These are phyloP conservation scores for Hemicordylus capensis DNA, from an alignment of 2,113 vertebrate genomes.

Conservation along the genomic window DNA sequence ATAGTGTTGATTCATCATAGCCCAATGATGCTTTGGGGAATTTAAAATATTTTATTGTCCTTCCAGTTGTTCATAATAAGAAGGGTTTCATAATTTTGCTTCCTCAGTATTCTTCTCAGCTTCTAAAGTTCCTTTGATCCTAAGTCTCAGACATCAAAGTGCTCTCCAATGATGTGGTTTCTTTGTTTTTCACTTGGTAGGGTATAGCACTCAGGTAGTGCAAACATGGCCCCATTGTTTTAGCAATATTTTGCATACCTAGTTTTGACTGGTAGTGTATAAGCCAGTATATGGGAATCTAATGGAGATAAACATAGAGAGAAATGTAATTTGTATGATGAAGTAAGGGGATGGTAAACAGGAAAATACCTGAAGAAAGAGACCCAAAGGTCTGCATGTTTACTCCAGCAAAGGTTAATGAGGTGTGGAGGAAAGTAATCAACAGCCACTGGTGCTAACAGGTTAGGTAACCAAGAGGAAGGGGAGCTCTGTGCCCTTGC, in stretches of 20 bases:
- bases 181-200: not conserved
- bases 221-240: not conserved
- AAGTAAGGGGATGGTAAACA: not conserved
- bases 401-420: not conserved
- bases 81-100: conserved; percentile 4
- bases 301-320: not conserved
- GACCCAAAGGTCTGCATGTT: not conserved
- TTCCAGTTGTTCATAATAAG: conserved; percentile 6
- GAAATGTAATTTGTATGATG: not conserved
- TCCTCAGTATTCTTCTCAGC: not conserved
- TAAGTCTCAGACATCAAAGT: conserved; percentile 30
- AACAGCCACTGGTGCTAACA: not conserved
- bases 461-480: too few relatives aligned
- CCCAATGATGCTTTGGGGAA: conserved; percentile 35
- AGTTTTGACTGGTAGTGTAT: not conserved
- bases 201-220: not conserved
- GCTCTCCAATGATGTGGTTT: not conserved
- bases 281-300: not conserved
- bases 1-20: conserved; percentile 44
- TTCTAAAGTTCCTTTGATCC: conserved; percentile 15
- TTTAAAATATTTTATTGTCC: conserved; percentile 32
- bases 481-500: too few relatives aligned
- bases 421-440: not conserved
- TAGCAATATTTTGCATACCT: not conserved
- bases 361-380: not conserved